Evolutionary conservation across 2,797 vertebrate genomes (phyloP).

Genomic region (Cephalopachus bancanus): DNA sequence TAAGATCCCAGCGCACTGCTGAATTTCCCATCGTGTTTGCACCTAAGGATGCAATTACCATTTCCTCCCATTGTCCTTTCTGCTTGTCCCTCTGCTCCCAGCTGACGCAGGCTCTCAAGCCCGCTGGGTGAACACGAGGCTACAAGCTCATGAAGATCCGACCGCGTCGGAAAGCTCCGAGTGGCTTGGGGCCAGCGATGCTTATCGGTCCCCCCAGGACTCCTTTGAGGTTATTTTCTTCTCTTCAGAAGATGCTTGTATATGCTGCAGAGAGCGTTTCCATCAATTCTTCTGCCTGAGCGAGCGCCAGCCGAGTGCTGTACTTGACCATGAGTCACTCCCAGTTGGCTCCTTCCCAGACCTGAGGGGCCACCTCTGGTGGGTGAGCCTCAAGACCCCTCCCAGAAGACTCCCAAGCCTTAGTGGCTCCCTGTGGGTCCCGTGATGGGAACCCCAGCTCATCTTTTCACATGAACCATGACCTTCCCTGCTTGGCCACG

Average conservation of each 20-base stretch:
- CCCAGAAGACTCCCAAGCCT: background rate
- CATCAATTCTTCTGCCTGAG: constrained; percentile 47
- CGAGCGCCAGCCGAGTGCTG: background rate
- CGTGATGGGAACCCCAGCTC: background rate
- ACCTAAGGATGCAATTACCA: constrained; percentile 89
- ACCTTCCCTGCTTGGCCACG: background rate
- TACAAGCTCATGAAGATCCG: constrained; percentile 70
- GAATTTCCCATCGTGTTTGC: constrained; percentile 87
- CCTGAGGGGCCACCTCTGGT: background rate
- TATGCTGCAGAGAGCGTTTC: background rate
- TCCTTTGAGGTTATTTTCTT: constrained; percentile 75
- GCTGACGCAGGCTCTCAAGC: constrained; percentile 88
- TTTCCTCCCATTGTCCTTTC: constrained; percentile 90
- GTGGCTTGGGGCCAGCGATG: constrained; percentile 85
- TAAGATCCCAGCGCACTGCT: constrained; percentile 75
- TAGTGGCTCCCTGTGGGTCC: background rate
- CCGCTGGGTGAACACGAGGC: constrained; percentile 80
- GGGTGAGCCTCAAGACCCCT: background rate
- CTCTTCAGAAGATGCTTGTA: constrained; percentile 77
- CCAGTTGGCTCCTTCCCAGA: background rate
- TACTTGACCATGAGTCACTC: background rate
- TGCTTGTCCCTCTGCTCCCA: constrained; percentile 83
- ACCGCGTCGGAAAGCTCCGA: constrained; percentile 76
- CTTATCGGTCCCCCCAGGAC: constrained; percentile 81
- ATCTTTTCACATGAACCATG: background rate